Base-by-base conservation (phyloP, 2,113 vertebrate genomes). In the Paramormyrops kingsleyae region DNA sequence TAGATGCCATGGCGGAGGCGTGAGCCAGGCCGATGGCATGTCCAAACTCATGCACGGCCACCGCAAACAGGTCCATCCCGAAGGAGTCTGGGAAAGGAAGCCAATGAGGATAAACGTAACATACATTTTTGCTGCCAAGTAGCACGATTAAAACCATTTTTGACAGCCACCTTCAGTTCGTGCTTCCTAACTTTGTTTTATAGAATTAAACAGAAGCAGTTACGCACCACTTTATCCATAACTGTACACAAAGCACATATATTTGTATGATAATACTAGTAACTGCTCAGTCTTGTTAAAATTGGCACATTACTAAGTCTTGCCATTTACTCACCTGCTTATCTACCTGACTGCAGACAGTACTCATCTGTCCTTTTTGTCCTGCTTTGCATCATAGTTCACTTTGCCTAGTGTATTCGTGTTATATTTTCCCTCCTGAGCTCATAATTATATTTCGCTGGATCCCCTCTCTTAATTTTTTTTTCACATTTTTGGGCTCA, bases 21-120 rank as follows among this genome's bases (percentile, higher is more conserved):
- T 99, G 99, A 39, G 97, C 96, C 92, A 99, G 94, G 17, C 98
- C 99, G 0, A 99, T 97, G 91, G 98, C 98, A 0, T 99, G 99
- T 52, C 98, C 99, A 5, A 99, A 99, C 92, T 99, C 99, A 0
- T 99, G 99, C 56, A 99, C 97, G 0, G 98, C 99, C 42, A 99
- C 99, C 0, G 99, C 97, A 53, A 99, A 99, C 39, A 99, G 95
- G 92, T 99, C 98, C 97, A 98, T 97, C 49, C 98, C 97, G 0
- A 97, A 96, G 27, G 97, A 92, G 12, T 99, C 98, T 96, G 90
- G 90, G 88, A 77, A 85, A 53, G 31, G 4, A 47, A 89, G 13
- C 4, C 44, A 53, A 53, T 8, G 91, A 84, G 5, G 17, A 84
- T 84, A 4, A 46, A 84, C 9, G 8, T 9, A 2, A n/a, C 17